A percentile compares a stretch with the other conserved stretches of the same genome.
Conservation (phyloP, 2,888 invertebrate species). For the Piscicola geometra region DNA sequence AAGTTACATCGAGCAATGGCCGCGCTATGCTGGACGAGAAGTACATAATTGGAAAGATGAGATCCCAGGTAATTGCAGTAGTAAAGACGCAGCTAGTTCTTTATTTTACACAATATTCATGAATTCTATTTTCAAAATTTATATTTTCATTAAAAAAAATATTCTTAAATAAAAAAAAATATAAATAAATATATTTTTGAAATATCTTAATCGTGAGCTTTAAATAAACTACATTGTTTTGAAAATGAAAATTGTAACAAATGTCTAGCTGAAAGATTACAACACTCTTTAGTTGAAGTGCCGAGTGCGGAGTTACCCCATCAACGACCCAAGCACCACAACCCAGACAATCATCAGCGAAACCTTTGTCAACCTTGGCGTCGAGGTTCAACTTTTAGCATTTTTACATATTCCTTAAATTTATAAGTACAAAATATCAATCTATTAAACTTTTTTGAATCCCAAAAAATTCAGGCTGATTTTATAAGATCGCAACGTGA, state of each 20-base stretch:
- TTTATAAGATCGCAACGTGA: too few relatives aligned
- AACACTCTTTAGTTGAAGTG: background rate
- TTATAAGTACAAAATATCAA: background rate
- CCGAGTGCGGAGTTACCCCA: slow-evolving; percentile 6
- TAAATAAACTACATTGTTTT: too few relatives aligned
- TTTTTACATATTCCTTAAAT: background rate
- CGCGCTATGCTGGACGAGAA: slow-evolving; percentile 1
- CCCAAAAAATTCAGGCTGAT: background rate
- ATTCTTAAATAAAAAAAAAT: background rate
- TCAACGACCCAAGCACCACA: background rate
- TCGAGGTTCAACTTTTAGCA: slow-evolving; percentile 1
- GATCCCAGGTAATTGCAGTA: background rate
- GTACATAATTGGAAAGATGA: slow-evolving; percentile 18
- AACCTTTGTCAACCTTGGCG: slow-evolving; percentile 16
- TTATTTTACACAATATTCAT: background rate
- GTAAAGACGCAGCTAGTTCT: slow-evolving; percentile 4
- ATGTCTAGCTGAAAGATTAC: background rate
- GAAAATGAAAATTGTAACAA: background rate
- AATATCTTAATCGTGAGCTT: background rate
- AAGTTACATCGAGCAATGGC: background rate
- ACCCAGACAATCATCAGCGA: background rate
- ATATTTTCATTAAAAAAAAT: background rate
- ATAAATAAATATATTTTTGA: background rate
- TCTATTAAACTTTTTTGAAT: background rate
- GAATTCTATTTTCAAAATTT: background rate